Evolutionary conservation across 2,797 vertebrate genomes (phyloP).

Genomic region (Amazona finschi): DNA sequence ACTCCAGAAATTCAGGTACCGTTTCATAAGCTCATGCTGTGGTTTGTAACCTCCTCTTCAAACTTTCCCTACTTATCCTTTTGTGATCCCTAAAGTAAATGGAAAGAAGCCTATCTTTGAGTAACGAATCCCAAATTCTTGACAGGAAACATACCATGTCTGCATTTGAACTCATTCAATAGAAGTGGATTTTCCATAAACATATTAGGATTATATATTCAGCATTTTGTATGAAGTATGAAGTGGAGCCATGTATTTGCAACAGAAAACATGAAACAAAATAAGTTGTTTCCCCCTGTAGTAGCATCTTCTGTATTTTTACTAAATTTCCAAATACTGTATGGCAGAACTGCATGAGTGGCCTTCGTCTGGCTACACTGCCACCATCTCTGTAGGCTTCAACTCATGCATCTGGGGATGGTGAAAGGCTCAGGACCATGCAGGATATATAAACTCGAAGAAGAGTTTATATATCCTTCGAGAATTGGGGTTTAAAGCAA

Average conservation of each 20-base stretch:
- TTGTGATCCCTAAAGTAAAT: not conserved
- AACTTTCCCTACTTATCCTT: not conserved
- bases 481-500: not conserved
- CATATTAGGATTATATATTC: not conserved
- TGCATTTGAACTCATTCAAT: not conserved
- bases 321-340: not conserved
- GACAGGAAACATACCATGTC: not conserved
- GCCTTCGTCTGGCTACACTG: not conserved
- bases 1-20: not conserved
- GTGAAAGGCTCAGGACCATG: not conserved
- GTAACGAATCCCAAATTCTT: not conserved
- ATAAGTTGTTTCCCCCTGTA: rapidly evolving
- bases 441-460: not conserved
- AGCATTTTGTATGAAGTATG: not conserved
- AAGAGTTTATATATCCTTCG: too few relatives aligned
- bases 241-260: not conserved
- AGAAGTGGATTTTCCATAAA: not conserved
- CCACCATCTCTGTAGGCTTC: not conserved
- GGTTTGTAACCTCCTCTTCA: not conserved
- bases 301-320: not conserved
- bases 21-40: not conserved
- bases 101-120: not conserved
- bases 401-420: not conserved
- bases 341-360: not conserved
- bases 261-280: not conserved